Conservation (phyloP, 92 coral and sea anemone species). For the Virgularia gustaviana region DNA sequence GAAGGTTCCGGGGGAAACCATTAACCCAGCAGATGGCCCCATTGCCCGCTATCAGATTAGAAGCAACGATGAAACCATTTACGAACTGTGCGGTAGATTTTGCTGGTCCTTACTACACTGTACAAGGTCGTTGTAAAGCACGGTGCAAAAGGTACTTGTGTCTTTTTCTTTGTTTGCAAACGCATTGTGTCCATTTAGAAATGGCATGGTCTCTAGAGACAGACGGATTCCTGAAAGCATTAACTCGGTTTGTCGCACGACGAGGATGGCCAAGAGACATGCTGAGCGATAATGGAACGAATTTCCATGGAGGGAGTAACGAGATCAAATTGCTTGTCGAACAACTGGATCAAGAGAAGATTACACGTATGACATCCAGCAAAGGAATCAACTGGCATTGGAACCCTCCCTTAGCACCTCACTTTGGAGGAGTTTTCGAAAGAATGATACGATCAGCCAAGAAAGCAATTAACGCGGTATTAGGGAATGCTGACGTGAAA, state of each 20-base stretch:
- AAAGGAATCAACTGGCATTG: slow-evolving; percentile 41
- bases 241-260: neutral
- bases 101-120: neutral
- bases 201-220: neutral
- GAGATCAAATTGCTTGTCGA: neutral
- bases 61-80: slow-evolving; percentile 41
- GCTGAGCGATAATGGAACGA: slow-evolving; percentile 4
- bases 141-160: neutral
- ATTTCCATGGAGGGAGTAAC: neutral
- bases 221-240: neutral
- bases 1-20: slow-evolving; percentile 33
- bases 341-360: neutral
- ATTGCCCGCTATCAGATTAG: slow-evolving; percentile 27
- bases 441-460: slow-evolving; percentile 54
- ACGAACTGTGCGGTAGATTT: slow-evolving; percentile 4
- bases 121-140: neutral
- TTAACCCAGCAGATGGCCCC: slow-evolving; percentile 47
- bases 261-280: slow-evolving; percentile 7
- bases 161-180: slow-evolving; percentile 45
- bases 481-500: slow-evolving; percentile 33
- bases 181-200: neutral
- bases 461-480: slow-evolving; percentile 36
- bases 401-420: slow-evolving; percentile 58
- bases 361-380: neutral
- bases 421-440: slow-evolving; percentile 62